Evolutionary conservation across 2,888 invertebrate species (phyloP).

Genomic region (Habrosyne pyritoides): DNA sequence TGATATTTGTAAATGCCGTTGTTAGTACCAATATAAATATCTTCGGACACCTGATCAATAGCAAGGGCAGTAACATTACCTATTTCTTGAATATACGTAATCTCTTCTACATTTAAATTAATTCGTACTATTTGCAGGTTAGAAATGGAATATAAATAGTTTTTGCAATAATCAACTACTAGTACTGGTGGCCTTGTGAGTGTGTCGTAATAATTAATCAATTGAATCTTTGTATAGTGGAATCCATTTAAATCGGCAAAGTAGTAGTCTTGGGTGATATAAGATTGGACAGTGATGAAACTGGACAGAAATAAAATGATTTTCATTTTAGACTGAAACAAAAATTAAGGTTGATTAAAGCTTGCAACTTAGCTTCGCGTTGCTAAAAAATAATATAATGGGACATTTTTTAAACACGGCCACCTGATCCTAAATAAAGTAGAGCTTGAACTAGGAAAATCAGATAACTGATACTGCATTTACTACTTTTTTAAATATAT

Average conservation of each 20-base stretch:
- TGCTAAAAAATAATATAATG: too few relatives aligned
- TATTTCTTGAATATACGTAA: not conserved
- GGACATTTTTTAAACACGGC: too few relatives aligned
- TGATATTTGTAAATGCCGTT: not conserved
- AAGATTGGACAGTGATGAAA: not conserved
- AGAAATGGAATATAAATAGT: not conserved
- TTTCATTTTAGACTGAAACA: not conserved
- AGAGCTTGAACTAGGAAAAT: too few relatives aligned
- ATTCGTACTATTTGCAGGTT: not conserved
- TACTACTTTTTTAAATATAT: too few relatives aligned
- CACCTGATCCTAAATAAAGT: too few relatives aligned
- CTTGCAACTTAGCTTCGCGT: too few relatives aligned
- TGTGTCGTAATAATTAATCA: not conserved
- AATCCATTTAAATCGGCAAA: not conserved
- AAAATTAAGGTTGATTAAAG: too few relatives aligned
- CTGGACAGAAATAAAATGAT: not conserved
- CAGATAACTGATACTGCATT: too few relatives aligned
- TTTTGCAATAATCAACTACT: not conserved
- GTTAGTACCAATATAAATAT: not conserved
- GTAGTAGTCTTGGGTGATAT: not conserved
- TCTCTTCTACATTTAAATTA: not conserved
- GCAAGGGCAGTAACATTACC: not conserved
- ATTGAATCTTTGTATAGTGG: not conserved
- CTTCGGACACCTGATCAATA: not conserved
- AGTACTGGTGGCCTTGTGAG: not conserved